Evolutionary conservation across 2,888 invertebrate species (phyloP), one percentile per base, ranked within the genome.

Genomic region (Hirtodrosophila trivittata): DNA sequence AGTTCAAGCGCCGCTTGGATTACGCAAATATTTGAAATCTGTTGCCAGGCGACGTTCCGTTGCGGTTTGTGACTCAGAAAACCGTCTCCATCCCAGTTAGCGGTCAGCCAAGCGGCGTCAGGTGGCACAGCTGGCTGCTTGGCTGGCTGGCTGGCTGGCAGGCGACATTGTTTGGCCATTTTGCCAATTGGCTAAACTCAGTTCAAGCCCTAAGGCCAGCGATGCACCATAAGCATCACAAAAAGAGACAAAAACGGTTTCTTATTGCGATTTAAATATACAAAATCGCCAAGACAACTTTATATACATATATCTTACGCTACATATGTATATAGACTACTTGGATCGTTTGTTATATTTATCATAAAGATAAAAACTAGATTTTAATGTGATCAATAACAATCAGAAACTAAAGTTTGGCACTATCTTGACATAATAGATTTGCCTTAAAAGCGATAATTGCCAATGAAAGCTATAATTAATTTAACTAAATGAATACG

Each of bases 21-120:
- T 84, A 77, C 65, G 75, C 75, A 82, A 84, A 84, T 77, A 76
- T 81, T 72, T 76, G 69, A 65, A 80, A 78, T 82, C 75, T 66
- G 66, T 77, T 75, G 60, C 65, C 70, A 65, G 65, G 62, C 66
- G 54, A 71, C 69, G 62, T 25, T 46, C 43, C 52, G 46, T 62
- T 64, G 60, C 57, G 66, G 62, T 66, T 38, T 65, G 37, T 76
- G 70, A 66, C 64, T 71, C 50, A 47, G 56, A 41, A 47, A 69
- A 55, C 26, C 52, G 35, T 46, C 49, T 52, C 35, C 28, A 26
- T 12, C 42, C 47, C 54, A 63, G 51, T 56, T 56, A 63, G 54
- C 63, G 66, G 67, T 72, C 63, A 63, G 43, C 42, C 41, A 47
- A 46, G 50, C 58, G 60, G 25, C 54, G 51, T 49, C 55, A 73